phyloP scores from a whole-genome alignment of 2,888 invertebrate species.

The Eupithecia subfuscata region DNA sequence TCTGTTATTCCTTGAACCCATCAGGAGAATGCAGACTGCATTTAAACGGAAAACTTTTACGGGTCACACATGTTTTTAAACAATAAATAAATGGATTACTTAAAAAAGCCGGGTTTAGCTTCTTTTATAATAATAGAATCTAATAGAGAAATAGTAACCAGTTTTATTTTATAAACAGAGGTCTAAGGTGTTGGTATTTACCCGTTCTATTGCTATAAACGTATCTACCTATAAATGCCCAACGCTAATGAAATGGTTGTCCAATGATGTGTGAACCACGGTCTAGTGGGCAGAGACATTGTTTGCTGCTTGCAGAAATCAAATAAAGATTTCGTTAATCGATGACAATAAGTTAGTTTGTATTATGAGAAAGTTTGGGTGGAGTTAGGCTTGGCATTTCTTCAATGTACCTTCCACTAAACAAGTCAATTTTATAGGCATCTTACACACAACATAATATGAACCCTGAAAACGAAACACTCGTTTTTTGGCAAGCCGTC shows the following conservation, averaged over 20 bases:
- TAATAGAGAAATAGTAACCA: background rate
- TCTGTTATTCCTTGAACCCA: conserved; percentile 37
- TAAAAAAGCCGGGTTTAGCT: conserved; percentile 22
- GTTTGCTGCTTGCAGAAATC: background rate
- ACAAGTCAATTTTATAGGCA: too few species aligned
- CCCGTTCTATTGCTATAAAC: background rate
- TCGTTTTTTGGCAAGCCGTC: too few species aligned
- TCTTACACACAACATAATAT: too few species aligned
- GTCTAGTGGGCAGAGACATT: background rate
- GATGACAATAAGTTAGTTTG: background rate
- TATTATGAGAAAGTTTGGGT: too few species aligned
- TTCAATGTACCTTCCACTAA: background rate
- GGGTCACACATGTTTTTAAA: conserved; percentile 51
- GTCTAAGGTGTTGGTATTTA: background rate
- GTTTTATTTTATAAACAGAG: background rate
- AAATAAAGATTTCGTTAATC: background rate
- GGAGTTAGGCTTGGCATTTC: background rate
- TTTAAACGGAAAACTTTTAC: conserved; percentile 57
- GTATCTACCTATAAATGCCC: background rate
- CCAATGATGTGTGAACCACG: background rate
- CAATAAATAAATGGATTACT: conserved; percentile 47
- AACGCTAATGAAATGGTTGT: background rate
- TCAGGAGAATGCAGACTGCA: conserved; percentile 43
- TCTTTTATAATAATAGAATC: conserved; percentile 24
- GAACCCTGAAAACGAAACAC: too few species aligned